phyloP scores from a whole-genome alignment of 2,113 vertebrate species.

The Camelus dromedarius region DNA sequence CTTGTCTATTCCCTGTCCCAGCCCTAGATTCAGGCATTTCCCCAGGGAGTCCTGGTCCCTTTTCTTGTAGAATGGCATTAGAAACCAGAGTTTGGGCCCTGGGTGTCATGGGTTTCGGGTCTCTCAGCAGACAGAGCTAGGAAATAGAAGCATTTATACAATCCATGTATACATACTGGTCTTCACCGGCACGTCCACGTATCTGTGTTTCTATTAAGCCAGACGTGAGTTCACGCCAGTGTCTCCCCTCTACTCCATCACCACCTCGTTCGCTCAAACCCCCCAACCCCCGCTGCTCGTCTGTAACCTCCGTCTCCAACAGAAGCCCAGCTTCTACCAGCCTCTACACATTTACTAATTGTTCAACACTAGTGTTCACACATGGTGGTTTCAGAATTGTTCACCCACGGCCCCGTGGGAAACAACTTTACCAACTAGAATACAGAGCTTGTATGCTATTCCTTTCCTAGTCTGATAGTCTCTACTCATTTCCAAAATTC shows the following conservation, averaged over 20 bases:
- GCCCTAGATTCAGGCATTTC: neutral
- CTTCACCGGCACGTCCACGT: fast-evolving
- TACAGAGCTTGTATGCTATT: fast-evolving
- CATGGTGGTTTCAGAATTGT: neutral
- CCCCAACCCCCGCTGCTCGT: neutral
- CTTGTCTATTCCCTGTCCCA: neutral
- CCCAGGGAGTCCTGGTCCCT: neutral
- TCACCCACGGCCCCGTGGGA: neutral
- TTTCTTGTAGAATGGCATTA: neutral
- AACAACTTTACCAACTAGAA: neutral
- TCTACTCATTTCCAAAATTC: neutral
- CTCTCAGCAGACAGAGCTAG: neutral
- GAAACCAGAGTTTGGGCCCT: neutral
- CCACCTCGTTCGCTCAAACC: neutral
- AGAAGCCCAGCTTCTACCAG: neutral
- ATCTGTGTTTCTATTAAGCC: neutral
- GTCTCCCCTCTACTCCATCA: neutral
- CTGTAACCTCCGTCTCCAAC: neutral
- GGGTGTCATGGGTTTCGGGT: neutral
- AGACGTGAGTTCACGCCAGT: neutral
- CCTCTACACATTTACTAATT: neutral
- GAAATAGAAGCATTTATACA: neutral
- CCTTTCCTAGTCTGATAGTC: neutral
- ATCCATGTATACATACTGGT: too few relatives aligned
- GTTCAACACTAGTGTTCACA: fast-evolving